These are phyloP conservation scores for Strix aluco DNA, from an alignment of 2,113 vertebrate genomes.

Conservation along the genomic window DNA sequence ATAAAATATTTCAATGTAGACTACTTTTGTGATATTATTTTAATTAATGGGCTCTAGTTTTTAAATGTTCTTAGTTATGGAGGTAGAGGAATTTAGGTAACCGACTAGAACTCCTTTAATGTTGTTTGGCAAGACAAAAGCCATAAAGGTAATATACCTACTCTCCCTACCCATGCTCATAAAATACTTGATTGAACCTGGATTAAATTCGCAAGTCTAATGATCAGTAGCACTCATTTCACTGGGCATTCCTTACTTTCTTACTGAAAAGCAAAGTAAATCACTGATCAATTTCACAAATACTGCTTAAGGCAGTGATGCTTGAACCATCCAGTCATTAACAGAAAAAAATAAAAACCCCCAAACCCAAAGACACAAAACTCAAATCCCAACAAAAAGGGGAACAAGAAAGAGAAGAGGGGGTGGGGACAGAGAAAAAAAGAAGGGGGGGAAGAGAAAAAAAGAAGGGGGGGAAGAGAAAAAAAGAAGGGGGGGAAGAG, in stretches of 20 bases:
- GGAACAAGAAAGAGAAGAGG: rapidly evolving
- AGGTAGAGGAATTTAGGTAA: background rate
- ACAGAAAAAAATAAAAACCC: background rate
- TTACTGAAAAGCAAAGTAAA: background rate
- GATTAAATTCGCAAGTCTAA: background rate
- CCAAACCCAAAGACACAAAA: background rate
- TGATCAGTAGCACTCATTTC: background rate
- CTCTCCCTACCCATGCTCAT: background rate
- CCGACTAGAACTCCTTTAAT: background rate
- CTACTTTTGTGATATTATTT: background rate
- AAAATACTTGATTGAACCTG: background rate
- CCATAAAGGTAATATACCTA: background rate
- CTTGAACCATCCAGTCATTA: background rate
- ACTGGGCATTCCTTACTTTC: background rate
- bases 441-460: rapidly evolving
- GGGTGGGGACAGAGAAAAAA: too few relatives aligned
- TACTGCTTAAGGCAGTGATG: background rate
- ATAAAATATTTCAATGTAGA: background rate
- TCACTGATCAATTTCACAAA: background rate
- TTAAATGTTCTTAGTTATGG: background rate
- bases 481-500: too few relatives aligned
- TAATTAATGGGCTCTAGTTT: background rate
- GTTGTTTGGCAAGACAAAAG: background rate
- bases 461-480: too few relatives aligned
- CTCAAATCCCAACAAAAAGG: rapidly evolving